These are phyloP conservation scores for Glareola pratincola DNA, from an alignment of 2,113 vertebrate species.

Conservation along the genomic window DNA sequence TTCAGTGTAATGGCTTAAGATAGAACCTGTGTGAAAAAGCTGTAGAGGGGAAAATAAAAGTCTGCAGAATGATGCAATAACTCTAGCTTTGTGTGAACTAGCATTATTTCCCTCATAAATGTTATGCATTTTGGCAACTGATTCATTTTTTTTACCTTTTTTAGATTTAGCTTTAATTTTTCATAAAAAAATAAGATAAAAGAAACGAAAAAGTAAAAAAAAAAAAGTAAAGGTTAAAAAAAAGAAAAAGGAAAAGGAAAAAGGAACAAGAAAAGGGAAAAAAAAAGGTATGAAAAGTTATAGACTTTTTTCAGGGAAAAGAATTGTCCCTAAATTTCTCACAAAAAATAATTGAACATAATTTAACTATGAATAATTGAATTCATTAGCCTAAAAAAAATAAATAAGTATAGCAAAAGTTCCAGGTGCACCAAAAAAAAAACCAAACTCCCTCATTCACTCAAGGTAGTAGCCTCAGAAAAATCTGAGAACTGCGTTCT, in stretches of 20 bases:
- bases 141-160: neutral
- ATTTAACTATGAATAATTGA: too few species aligned
- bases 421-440: neutral
- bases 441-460: neutral
- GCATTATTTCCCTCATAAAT: neutral
- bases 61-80: accelerated
- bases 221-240: too few species aligned
- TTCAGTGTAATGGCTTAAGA: neutral
- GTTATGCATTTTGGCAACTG: accelerated
- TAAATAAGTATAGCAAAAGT: neutral
- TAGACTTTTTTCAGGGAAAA: neutral
- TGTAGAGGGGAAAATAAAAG: neutral
- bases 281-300: neutral
- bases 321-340: neutral
- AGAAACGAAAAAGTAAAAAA: neutral
- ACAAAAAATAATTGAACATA: neutral
- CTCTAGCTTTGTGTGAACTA: neutral
- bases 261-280: accelerated
- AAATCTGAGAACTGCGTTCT: neutral
- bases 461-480: neutral
- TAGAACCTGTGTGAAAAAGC: neutral
- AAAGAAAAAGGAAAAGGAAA: too few species aligned
- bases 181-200: neutral
- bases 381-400: neutral
- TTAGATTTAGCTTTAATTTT: neutral